Percentiles rank a stretch among this genome's conserved stretches.
These are phyloP conservation scores for Hylaeus volcanicus DNA, from an alignment of 1,140 invertebrate species.

Conservation along the genomic window DNA sequence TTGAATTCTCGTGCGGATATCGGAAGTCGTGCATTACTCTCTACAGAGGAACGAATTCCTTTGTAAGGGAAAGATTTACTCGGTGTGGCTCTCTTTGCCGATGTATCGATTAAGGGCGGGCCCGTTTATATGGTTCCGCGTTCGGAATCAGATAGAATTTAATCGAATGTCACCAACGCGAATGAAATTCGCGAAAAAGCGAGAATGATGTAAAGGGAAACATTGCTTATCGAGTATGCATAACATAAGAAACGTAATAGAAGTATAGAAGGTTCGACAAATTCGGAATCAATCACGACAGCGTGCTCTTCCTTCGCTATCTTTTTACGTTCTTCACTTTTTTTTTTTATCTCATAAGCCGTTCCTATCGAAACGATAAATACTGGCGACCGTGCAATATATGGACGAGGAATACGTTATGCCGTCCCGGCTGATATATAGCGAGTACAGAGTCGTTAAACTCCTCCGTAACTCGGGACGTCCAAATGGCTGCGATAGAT, in stretches of 20 bases:
- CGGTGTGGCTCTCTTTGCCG: background rate
- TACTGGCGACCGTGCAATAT: background rate
- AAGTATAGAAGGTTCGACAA: no score
- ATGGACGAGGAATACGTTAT: background rate
- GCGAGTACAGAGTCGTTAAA: conserved; percentile 7
- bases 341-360: background rate
- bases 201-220: background rate
- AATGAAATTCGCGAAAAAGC: background rate
- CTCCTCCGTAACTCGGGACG: background rate
- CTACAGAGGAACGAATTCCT: conserved; percentile 9
- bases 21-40: conserved; percentile 18
- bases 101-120: background rate
- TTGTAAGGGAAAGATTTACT: conserved; percentile 43
- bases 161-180: background rate
- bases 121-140: no score
- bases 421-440: conserved; percentile 6
- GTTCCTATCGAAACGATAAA: background rate
- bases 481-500: background rate
- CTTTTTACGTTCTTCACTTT: conserved; percentile 9
- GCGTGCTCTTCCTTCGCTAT: background rate
- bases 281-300: background rate
- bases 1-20: conserved; percentile 25
- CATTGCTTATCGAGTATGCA: background rate
- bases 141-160: background rate
- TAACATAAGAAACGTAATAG: no score